phyloP scores from a whole-genome alignment of 64 coral and sea anemone species.

The Pocillopora verrucosa region DNA sequence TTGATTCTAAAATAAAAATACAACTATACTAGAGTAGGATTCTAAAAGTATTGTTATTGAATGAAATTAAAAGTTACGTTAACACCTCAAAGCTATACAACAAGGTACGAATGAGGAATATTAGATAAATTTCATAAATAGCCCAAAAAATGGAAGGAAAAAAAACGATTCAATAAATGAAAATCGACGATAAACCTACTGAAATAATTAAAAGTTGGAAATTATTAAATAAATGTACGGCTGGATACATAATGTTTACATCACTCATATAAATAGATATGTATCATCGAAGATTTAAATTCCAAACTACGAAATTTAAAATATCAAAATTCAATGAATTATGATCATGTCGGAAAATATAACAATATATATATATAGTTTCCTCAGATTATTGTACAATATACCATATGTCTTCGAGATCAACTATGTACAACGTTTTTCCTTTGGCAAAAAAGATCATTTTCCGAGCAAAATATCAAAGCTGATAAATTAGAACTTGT shows the following conservation, averaged over 20 bases:
- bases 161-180: not conserved
- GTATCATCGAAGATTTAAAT: slow-evolving; percentile 11
- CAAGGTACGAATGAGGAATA: no score
- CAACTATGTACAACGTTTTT: not conserved
- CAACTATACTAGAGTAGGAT: no score
- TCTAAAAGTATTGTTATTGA: no score
- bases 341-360: not conserved
- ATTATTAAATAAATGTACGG: not conserved
- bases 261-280: slow-evolving; percentile 35
- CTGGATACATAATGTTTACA: not conserved
- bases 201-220: not conserved
- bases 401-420: not conserved
- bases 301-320: slow-evolving; percentile 27
- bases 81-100: no score
- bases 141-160: no score
- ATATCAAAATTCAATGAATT: slow-evolving; percentile 15
- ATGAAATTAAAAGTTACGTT: no score
- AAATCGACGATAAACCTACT: not conserved
- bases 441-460: not conserved
- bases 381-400: not conserved
- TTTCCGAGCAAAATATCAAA: not conserved
- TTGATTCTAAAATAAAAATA: no score
- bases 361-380: not conserved
- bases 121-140: no score
- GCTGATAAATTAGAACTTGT: not conserved